A percentile compares a stretch with the other conserved stretches of the same genome.
phyloP scores from a whole-genome alignment of 2,113 vertebrate species.

The Ciconia stormi region DNA sequence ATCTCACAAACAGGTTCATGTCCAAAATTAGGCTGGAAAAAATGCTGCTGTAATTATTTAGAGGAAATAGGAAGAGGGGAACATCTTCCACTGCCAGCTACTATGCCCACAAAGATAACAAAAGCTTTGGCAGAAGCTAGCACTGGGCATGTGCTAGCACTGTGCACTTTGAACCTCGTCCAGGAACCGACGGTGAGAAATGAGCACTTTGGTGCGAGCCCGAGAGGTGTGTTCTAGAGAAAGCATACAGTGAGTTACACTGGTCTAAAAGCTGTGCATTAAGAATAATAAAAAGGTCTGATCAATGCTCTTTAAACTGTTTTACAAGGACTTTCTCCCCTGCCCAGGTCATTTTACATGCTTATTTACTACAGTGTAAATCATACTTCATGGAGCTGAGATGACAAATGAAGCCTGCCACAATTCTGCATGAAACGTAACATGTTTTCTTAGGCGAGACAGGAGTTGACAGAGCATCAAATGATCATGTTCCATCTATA shows the following conservation, averaged over 20 bases:
- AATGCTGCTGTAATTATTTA: neutral
- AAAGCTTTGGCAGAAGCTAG: conserved; percentile 11
- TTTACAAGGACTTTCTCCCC: neutral
- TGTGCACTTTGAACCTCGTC: conserved; percentile 12
- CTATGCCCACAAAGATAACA: conserved; percentile 2
- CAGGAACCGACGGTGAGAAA: neutral
- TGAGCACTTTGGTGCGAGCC: neutral
- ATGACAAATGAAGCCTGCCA: conserved; percentile 50
- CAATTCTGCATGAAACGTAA: conserved; percentile 19
- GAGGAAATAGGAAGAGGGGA: conserved; percentile 2
- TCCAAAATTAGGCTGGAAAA: conserved; percentile 54
- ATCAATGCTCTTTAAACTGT: neutral
- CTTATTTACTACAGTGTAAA: conserved; percentile 27
- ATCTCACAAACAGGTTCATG: neutral
- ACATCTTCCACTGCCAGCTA: neutral
- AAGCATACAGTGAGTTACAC: neutral
- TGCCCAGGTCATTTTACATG: neutral
- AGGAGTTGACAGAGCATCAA: conserved; percentile 60
- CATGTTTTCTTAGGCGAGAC: conserved; percentile 41
- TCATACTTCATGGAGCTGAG: neutral
- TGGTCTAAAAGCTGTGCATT: neutral
- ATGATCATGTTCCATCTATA: conserved; percentile 43
- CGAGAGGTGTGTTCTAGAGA: neutral
- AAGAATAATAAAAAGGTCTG: neutral
- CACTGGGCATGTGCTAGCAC: neutral